Evolutionary conservation across 2,888 invertebrate genomes (phyloP).

Genomic region (Mythimna vitellina): DNA sequence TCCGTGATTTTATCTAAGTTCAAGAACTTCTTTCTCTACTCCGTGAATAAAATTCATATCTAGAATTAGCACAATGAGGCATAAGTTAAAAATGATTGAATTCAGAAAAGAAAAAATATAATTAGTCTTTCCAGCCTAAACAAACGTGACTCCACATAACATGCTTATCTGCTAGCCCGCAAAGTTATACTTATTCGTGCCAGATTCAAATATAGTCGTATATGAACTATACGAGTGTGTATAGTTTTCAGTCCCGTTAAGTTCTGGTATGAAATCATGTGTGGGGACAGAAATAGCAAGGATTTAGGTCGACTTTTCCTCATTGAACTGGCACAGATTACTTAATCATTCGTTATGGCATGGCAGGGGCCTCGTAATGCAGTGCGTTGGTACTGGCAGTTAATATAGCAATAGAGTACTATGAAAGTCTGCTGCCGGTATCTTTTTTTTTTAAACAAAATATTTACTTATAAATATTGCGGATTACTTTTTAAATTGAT

Average conservation of each 20-base stretch:
- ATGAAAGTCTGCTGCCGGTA: not conserved
- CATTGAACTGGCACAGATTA: slow-evolving; percentile 39
- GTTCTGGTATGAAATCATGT: slow-evolving; percentile 30
- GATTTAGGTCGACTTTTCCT: slow-evolving; percentile 57
- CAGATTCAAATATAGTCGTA: slow-evolving; percentile 10
- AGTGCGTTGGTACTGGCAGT: slow-evolving; percentile 16
- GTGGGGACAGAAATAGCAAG: slow-evolving; percentile 41
- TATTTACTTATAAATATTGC: too few species aligned
- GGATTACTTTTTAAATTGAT: too few species aligned
- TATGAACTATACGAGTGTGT: slow-evolving; percentile 4
- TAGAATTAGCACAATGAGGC: not conserved
- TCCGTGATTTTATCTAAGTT: too few species aligned
- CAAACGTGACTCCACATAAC: slow-evolving; percentile 32
- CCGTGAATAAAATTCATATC: not conserved
- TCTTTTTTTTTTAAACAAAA: not conserved
- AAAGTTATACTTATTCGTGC: slow-evolving; percentile 15
- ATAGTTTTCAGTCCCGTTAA: slow-evolving; percentile 34
- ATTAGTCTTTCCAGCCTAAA: slow-evolving; percentile 20
- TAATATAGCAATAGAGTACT: not conserved
- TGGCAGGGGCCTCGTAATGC: not conserved
- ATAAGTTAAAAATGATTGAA: not conserved
- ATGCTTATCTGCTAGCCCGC: slow-evolving; percentile 9
- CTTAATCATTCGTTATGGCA: slow-evolving; percentile 31
- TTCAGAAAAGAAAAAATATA: slow-evolving; percentile 6
- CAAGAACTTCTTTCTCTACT: too few species aligned